These are phyloP conservation scores for Holacanthus passer DNA, from an alignment of 2,113 vertebrate species.

Conservation along the genomic window DNA sequence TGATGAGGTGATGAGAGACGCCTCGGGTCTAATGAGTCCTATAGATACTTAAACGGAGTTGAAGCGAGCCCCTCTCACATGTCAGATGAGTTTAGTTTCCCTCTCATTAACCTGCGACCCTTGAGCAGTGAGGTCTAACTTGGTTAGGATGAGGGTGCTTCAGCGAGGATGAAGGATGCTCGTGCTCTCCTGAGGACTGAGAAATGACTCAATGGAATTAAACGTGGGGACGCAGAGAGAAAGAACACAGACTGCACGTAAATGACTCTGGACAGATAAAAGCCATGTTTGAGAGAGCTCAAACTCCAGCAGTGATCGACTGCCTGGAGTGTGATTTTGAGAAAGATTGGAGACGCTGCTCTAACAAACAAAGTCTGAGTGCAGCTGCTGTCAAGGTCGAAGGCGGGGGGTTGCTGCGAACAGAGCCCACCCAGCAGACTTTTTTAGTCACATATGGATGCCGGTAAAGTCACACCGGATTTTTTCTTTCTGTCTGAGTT, in stretches of 20 bases:
- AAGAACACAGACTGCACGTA: background rate
- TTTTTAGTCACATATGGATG: conserved; percentile 1
- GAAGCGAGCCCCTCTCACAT: background rate
- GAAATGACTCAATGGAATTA: conserved; percentile 18
- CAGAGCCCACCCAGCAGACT: background rate
- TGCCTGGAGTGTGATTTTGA: conserved; percentile 10
- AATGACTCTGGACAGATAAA: conserved; percentile 21
- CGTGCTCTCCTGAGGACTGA: background rate
- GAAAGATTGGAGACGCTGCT: conserved; percentile 1
- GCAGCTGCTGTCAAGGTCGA: conserved; percentile 46
- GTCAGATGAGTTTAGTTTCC: conserved; percentile 8
- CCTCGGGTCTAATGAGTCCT: conserved; percentile 49
- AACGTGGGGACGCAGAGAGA: conserved; percentile 14
- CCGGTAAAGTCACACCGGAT: background rate
- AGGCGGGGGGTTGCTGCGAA: background rate
- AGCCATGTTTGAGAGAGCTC: background rate
- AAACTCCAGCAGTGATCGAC: conserved; percentile 15
- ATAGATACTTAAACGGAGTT: conserved; percentile 34
- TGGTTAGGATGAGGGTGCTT: background rate
- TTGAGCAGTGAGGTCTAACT: background rate
- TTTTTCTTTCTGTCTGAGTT: too few relatives aligned
- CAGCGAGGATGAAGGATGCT: background rate
- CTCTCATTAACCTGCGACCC: conserved; percentile 55
- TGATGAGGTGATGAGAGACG: conserved; percentile 40
- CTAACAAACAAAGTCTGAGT: conserved; percentile 11